These are phyloP conservation scores for Lamellibrachia columna DNA, from an alignment of 2,888 invertebrate species.

Conservation along the genomic window DNA sequence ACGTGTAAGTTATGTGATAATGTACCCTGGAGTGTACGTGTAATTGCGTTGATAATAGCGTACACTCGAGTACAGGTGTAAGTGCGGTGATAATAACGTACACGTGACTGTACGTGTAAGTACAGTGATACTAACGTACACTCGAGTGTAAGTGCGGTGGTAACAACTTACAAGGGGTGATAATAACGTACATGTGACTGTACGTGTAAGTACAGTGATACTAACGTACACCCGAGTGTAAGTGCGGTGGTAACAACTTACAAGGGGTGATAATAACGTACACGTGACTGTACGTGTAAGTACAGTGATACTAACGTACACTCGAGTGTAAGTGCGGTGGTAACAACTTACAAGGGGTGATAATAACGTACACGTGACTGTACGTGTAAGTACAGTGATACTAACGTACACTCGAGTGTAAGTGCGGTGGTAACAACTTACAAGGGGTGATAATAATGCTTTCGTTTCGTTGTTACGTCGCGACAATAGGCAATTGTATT, in stretches of 20 bases:
- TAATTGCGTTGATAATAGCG: not conserved
- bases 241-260: not conserved
- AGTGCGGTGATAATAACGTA: not conserved
- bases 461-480: not conserved
- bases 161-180: not conserved
- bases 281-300: no score
- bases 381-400: not conserved
- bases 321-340: not conserved
- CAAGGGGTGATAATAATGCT: not conserved
- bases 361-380: no score
- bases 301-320: not conserved
- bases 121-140: not conserved
- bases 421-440: not conserved
- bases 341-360: not conserved
- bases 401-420: not conserved
- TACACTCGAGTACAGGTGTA: not conserved
- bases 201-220: not conserved
- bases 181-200: no score
- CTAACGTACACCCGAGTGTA: not conserved
- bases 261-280: no score
- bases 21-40: not conserved
- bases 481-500: not conserved
- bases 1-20: not conserved
- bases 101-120: not conserved
- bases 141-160: not conserved